These are phyloP conservation scores for Platysternon megacephalum DNA, from an alignment of 2,113 vertebrate genomes.

Conservation along the genomic window DNA sequence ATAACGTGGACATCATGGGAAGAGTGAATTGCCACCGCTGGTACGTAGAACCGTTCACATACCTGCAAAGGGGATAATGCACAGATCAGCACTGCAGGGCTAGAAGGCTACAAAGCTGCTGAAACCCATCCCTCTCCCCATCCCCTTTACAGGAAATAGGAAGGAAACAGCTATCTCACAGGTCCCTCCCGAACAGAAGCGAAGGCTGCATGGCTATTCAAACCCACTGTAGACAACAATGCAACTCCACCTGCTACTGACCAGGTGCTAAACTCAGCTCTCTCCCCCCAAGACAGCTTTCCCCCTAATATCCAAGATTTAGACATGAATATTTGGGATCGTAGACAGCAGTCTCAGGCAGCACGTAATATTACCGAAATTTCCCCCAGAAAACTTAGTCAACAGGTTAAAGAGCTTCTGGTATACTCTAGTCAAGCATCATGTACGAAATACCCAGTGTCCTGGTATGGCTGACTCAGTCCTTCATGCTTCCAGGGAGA, in stretches of 20 bases:
- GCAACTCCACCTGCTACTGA: not conserved
- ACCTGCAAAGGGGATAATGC: conserved; percentile 73
- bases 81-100: rapidly evolving
- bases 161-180: rapidly evolving
- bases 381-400: not conserved
- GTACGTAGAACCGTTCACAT: conserved; percentile 96
- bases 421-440: not conserved
- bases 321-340: not conserved
- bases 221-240: rapidly evolving
- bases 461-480: not conserved
- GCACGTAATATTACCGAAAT: not conserved
- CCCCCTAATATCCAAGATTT: not conserved
- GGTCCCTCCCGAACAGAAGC: rapidly evolving
- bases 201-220: not conserved
- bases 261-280: not conserved
- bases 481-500: not conserved
- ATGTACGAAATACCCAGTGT: not conserved
- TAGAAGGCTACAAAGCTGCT: not conserved
- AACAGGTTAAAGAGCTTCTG: not conserved
- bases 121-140: not conserved
- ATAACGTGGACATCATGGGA: conserved; percentile 99
- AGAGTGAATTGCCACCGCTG: conserved; percentile 98
- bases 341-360: not conserved
- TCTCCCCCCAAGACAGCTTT: not conserved
- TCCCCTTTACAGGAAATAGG: rapidly evolving